Percentiles rank a stretch among this genome's conserved stretches.
Conservation (phyloP, 2,113 vertebrate species). For the rabbit (Oryctolagus cuniculus) region DNA sequence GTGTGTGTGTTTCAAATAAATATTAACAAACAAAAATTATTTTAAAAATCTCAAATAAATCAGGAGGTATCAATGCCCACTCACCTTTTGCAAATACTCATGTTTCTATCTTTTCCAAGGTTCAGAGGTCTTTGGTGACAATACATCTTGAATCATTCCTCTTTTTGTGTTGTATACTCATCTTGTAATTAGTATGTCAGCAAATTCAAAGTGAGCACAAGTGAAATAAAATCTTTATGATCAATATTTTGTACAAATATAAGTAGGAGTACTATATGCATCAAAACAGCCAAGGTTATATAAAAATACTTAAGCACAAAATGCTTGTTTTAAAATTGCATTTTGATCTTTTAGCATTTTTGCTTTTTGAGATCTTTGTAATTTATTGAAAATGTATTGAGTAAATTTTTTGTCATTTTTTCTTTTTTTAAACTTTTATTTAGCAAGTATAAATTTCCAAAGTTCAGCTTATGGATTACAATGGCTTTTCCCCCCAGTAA, state of each 20-base stretch:
- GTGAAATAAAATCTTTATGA: neutral
- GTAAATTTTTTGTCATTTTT: too few species aligned
- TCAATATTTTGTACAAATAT: neutral
- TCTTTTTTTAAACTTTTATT: too few species aligned
- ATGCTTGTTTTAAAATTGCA: slow-evolving; percentile 15
- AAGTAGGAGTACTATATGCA: neutral
- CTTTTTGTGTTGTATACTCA: neutral
- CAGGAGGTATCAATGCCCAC: neutral
- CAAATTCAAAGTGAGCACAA: neutral
- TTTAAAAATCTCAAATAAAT: neutral
- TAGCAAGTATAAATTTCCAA: too few species aligned
- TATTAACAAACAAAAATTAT: too few species aligned
- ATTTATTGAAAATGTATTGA: slow-evolving; percentile 4
- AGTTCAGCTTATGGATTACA: too few species aligned
- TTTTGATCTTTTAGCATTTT: slow-evolving; percentile 37
- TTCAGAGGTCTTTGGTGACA: slow-evolving; percentile 3
- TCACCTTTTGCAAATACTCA: slow-evolving; percentile 26
- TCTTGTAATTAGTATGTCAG: slow-evolving; percentile 20
- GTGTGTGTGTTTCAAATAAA: too few species aligned
- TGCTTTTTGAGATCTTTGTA: slow-evolving; percentile 28
- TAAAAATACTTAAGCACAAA: neutral
- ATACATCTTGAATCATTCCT: neutral
- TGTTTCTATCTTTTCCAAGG: neutral
- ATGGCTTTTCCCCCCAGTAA: too few species aligned
- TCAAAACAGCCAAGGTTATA: neutral